These are phyloP conservation scores for Crotalus tigris DNA, from an alignment of 2,113 vertebrate genomes.

Conservation along the genomic window DNA sequence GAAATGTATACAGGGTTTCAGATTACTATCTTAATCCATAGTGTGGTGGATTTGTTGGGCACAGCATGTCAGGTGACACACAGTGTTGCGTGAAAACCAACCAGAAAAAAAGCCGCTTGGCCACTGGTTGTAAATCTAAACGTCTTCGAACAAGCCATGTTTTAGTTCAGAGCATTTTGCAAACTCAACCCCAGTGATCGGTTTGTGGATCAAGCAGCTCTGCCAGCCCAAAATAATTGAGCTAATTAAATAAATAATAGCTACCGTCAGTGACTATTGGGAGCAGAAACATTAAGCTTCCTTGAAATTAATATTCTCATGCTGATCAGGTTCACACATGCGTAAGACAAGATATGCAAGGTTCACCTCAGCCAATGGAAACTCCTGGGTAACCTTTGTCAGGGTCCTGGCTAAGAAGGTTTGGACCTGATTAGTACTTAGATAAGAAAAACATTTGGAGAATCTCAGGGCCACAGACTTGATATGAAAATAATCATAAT, in stretches of 20 bases:
- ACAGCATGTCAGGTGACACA: not conserved
- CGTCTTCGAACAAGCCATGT: not conserved
- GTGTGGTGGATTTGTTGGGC: not conserved
- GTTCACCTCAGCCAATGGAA: not conserved
- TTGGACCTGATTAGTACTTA: not conserved
- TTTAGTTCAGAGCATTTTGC: not conserved
- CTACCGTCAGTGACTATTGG: not conserved
- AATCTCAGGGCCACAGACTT: not conserved
- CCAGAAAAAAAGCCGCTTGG: not conserved
- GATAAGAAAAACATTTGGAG: not conserved
- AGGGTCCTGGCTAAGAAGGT: not conserved
- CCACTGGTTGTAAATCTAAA: not conserved
- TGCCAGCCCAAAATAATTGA: not conserved
- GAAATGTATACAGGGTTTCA: too few relatives aligned
- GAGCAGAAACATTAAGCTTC: not conserved
- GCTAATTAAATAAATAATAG: not conserved
- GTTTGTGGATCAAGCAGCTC: not conserved
- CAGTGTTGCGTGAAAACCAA: not conserved
- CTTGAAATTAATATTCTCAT: not conserved
- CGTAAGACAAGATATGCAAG: not conserved
- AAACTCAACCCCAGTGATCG: not conserved
- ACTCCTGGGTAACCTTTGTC: not conserved
- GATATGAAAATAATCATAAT: not conserved
- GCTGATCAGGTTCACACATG: not conserved
- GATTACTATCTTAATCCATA: not conserved